Evolutionary conservation across 2,797 vertebrate genomes (phyloP), one percentile per base, ranked within the genome.

Genomic region (Siniperca undulata): DNA sequence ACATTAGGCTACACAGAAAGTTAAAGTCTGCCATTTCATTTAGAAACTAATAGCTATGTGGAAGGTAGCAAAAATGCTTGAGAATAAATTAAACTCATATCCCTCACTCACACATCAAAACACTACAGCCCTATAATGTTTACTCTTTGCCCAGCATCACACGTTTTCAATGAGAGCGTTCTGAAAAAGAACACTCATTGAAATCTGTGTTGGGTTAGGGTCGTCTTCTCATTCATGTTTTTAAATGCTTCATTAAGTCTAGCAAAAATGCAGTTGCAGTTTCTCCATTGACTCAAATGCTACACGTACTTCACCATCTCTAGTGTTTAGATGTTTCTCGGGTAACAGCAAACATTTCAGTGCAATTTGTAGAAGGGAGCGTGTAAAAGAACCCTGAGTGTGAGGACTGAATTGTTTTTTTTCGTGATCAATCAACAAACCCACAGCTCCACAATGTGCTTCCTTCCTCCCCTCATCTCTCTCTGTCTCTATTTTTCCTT

Each of bases 381-480:
- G 20, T 2, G 30, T 14, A 66, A 65, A 65, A 71, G 30, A 22
- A 20, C 12, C 11, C 4, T 0, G n/a, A 62, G 36, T 34, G 52
- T 60, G 74, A 52, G 2, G 62, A 70, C 75, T 55, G 48, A 58
- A 69, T 56, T 71, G 7, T 72, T 27, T 66, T 72, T 44, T 53
- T 70, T 71, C n/a, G 2, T 27, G 56, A 78, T 88, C 44, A 67
- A 74, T 89, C 68, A 67, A 71, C 72, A 64, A 74, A 60, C 19
- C 69, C 64, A 14, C 73, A 24, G 59, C 59, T 68, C n/a, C 38
- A 58, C 48, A n/a, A 24, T 7, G 48, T 11, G 62, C 52, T 42
- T 59, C 53, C 72, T 40, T 48, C 48, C 53, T 64, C n/a, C 22
- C 14, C 9, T 16, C n/a, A 7, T 34, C 20, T 48, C 64, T n/a